These are phyloP conservation scores for Xestia c-nigrum DNA, from an alignment of 2,888 invertebrate genomes.

Conservation along the genomic window DNA sequence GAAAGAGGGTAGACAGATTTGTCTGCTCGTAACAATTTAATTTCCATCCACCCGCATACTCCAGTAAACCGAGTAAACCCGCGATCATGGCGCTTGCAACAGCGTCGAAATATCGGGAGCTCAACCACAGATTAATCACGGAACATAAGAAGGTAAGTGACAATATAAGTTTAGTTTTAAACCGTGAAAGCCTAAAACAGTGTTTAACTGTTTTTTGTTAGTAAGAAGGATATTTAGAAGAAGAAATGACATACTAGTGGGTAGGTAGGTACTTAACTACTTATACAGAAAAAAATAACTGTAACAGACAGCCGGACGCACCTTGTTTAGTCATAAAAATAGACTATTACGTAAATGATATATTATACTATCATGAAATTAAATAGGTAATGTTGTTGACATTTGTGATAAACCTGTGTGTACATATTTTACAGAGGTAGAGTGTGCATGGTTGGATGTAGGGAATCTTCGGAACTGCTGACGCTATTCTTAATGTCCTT, in stretches of 20 bases:
- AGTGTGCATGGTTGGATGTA: background rate
- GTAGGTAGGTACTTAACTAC: background rate
- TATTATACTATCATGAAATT: background rate
- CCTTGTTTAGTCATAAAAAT: constrained; percentile 30
- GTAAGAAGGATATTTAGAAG: background rate
- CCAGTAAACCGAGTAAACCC: too few relatives aligned
- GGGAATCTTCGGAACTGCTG: background rate
- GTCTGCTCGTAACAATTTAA: too few relatives aligned
- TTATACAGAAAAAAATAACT: background rate
- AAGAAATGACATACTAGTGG: background rate
- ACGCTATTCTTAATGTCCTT: background rate
- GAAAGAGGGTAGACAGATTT: too few relatives aligned
- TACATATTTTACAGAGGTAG: background rate
- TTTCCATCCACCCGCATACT: too few relatives aligned
- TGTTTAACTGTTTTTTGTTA: too few relatives aligned
- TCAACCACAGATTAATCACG: too few relatives aligned
- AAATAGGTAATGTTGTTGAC: background rate
- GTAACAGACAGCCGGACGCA: constrained; percentile 16
- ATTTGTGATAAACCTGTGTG: background rate
- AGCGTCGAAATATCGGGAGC: too few relatives aligned
- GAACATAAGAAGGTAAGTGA: too few relatives aligned
- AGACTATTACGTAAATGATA: constrained; percentile 16
- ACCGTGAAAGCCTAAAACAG: too few relatives aligned
- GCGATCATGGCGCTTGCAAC: too few relatives aligned
- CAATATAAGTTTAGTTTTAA: too few relatives aligned